A percentile compares a stretch with the other conserved stretches of the same genome.
Conservation (phyloP, 2,113 vertebrate species). For the Cavia aperea region DNA sequence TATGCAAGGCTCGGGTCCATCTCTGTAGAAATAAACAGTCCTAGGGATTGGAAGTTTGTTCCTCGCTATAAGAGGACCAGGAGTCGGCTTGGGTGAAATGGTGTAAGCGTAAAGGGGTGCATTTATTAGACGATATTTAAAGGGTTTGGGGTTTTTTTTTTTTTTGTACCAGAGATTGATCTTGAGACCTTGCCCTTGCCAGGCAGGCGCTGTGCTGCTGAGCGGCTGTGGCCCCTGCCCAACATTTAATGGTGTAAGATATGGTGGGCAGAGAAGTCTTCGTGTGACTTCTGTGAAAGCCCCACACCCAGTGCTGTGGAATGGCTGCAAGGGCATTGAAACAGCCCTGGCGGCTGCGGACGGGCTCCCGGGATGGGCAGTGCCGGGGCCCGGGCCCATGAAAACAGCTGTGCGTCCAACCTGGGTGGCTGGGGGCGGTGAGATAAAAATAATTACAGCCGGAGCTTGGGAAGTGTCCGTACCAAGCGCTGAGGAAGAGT, state of each 20-base stretch:
- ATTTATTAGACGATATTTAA: conserved; percentile 5
- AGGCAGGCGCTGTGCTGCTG: no score
- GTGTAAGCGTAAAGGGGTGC: not conserved
- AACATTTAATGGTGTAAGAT: not conserved
- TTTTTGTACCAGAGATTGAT: no score
- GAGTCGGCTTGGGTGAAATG: not conserved
- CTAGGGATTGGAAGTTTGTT: not conserved
- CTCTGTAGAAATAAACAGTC: conserved; percentile 60
- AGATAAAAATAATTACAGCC: not conserved
- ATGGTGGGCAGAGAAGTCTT: not conserved
- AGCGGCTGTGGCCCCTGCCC: no score
- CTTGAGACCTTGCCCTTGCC: no score
- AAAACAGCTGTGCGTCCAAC: not conserved
- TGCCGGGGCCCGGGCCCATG: not conserved
- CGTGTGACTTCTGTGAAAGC: not conserved
- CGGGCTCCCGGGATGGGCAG: not conserved
- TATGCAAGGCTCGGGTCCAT: conserved; percentile 60
- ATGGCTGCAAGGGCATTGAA: not conserved
- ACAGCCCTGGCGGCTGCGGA: not conserved
- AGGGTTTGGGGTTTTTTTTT: not conserved
- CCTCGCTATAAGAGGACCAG: not conserved
- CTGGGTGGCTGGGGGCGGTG: not conserved
- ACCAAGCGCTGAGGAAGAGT: accelerated
- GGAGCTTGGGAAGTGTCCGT: not conserved
- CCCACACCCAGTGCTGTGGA: not conserved